Evolutionary conservation across 1,140 invertebrate species (phyloP), one percentile per base, ranked within the genome.

Genomic region (Panagrolaimus sp.): DNA sequence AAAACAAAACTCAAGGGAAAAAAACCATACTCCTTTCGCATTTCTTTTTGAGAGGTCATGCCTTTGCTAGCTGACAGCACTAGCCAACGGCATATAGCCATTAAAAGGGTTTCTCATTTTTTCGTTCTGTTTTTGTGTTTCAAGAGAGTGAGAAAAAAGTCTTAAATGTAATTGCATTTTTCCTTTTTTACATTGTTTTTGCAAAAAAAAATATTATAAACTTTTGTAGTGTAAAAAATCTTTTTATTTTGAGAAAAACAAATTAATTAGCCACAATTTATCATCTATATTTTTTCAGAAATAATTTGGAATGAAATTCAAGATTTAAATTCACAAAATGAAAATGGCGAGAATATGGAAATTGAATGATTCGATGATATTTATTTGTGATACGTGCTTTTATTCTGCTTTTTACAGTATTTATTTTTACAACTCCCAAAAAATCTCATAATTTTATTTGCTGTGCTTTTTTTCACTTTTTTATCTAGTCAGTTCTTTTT

Each of bases 291-390:
- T 9, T 23, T 73, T 73, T 68, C 46, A 76, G 76, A 74, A 31
- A 73, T 78, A 38, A 74, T 77, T n/a, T 77, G 76, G 76, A 68
- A 71, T 7, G 76, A 79, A 53, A 70, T 77, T 51, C 70, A 72
- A 53, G n/a, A 43, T 16, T 65, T 65, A 43, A 61, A 70, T 23
- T 8, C 68, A 1, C 13, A 20, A 20, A 25, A 14, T 16, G 27
- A 57, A 20, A 57, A 13, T 16, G 51, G 27, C 20, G 51, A 57
- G 27, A 20, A 20, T 25, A 57, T 57, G 51, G 51, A 57, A 11
- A 20, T 57, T 25, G 51, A 57, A 11, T 57, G 20, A 57, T 20
- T 57, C 7, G 31, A 7, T 38, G 31, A 38, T 38, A 38, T 38
- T 38, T 38, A 38, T 38, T 38, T 38, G 7, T 38, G 31, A 38